Evolutionary conservation across 1,140 invertebrate species (phyloP).

Genomic region (Caenorhabditis remanei): DNA sequence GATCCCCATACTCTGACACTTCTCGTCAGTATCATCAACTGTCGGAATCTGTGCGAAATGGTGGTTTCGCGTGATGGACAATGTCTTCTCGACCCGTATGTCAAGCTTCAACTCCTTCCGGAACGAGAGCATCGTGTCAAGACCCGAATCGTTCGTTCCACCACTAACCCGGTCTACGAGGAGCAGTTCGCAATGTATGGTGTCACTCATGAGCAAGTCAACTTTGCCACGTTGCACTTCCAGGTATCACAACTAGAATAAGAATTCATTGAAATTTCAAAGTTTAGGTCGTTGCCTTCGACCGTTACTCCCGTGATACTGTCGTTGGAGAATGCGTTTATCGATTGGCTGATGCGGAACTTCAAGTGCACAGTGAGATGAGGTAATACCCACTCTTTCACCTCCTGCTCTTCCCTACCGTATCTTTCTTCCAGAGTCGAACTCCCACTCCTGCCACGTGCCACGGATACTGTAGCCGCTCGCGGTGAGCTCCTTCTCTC

Average conservation of each 20-base stretch:
- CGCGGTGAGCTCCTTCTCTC: constrained; percentile 85
- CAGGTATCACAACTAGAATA: constrained; percentile 86
- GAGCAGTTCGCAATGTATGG: constrained; percentile 97
- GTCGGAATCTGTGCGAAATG: constrained; percentile 73
- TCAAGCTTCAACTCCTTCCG: constrained; percentile 91
- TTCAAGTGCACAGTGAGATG: constrained; percentile 59
- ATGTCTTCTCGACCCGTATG: constrained; percentile 86
- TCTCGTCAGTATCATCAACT: constrained; percentile 73
- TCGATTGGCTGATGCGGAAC: constrained; percentile 80
- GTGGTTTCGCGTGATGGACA: constrained; percentile 62
- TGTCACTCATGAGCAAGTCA: constrained; percentile 86
- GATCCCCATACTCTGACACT: constrained; percentile 56
- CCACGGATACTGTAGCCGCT: constrained; percentile 58
- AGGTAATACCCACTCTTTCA: background rate
- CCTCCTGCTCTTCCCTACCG: too few species aligned
- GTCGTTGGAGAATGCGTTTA: constrained; percentile 96
- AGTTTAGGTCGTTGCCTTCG: constrained; percentile 86
- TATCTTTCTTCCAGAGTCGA: constrained; percentile 24
- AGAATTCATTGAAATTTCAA: background rate
- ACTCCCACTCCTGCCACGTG: constrained; percentile 58
- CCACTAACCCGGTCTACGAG: constrained; percentile 91
- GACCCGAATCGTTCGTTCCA: constrained; percentile 91
- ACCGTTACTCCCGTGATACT: constrained; percentile 95
- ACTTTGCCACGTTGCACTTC: constrained; percentile 90
- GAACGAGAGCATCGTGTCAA: constrained; percentile 94